Percentiles rank a stretch among this genome's conserved stretches.
Conservation (phyloP, 1,140 invertebrate species). For the Zophobas morio region DNA sequence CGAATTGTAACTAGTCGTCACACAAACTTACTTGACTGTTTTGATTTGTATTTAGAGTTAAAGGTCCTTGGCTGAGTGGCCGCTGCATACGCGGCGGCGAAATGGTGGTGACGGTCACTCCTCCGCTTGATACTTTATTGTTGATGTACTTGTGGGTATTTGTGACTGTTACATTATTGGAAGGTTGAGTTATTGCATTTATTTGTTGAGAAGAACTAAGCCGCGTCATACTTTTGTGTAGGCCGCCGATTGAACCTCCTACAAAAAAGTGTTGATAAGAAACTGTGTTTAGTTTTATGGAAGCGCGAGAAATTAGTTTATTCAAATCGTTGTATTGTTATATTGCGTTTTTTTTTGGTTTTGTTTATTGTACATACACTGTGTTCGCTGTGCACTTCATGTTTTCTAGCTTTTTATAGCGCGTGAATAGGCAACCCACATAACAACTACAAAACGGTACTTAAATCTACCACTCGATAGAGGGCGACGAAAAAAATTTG, state of each 20-base stretch:
- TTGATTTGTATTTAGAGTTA: slow-evolving; percentile 66
- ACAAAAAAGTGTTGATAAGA: not conserved
- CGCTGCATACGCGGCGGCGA: slow-evolving; percentile 70
- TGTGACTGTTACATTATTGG: slow-evolving; percentile 68
- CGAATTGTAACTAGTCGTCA: not conserved
- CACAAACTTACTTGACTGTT: slow-evolving; percentile 58
- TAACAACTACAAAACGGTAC: no score
- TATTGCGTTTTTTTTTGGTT: no score
- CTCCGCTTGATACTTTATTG: slow-evolving; percentile 71
- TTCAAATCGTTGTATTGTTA: no score
- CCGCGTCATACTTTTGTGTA: slow-evolving; percentile 87
- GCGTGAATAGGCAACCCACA: no score
- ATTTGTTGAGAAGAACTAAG: slow-evolving; percentile 82
- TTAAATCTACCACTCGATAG: no score
- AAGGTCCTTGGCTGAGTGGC: slow-evolving; percentile 70
- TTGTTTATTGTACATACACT: no score
- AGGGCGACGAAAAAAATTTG: no score
- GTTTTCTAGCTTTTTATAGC: no score
- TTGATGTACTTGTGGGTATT: slow-evolving; percentile 70
- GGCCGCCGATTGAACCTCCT: slow-evolving; percentile 81
- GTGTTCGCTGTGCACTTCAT: no score
- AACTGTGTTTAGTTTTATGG: slow-evolving; percentile 1
- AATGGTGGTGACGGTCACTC: slow-evolving; percentile 77
- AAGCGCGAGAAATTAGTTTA: not conserved
- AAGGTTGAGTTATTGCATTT: slow-evolving; percentile 65